phyloP scores from a whole-genome alignment of 2,888 invertebrate genomes.

The Cryptocheilus praepositus region DNA sequence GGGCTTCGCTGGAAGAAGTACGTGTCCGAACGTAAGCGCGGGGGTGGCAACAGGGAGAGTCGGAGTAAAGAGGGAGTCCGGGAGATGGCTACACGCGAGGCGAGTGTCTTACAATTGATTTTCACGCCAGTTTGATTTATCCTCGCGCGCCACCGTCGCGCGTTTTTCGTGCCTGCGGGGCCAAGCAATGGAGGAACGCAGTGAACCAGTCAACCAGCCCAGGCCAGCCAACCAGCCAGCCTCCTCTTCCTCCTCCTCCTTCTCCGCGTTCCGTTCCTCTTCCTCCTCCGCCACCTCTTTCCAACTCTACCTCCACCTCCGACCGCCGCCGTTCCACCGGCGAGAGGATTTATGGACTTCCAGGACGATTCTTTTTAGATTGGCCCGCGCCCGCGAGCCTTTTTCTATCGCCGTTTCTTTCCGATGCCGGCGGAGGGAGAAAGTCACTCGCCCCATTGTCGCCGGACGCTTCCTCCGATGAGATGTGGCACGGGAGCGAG shows the following conservation, averaged over 20 bases:
- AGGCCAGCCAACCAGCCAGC: neutral
- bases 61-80: conserved; percentile 15
- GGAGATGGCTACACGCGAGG: conserved; percentile 45
- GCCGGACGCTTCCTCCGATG: conserved; percentile 19
- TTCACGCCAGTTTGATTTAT: conserved; percentile 71
- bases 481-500: neutral
- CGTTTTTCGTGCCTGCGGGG: conserved; percentile 58
- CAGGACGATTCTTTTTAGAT: conserved; percentile 59
- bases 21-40: neutral
- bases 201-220: conserved; percentile 49
- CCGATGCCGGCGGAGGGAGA: neutral
- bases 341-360: conserved; percentile 63
- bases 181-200: conserved; percentile 51
- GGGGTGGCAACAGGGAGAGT: neutral
- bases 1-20: neutral
- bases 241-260: neutral
- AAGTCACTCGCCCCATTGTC: conserved; percentile 4
- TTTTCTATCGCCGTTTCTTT: conserved; percentile 39
- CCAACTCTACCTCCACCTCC: conserved; percentile 9
- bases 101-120: conserved; percentile 69
- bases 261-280: conserved; percentile 12
- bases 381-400: conserved; percentile 44
- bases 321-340: conserved; percentile 6
- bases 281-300: neutral
- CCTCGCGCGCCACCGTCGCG: conserved; percentile 58